A percentile compares a stretch with the other conserved stretches of the same genome.
phyloP scores from a whole-genome alignment of 2,888 invertebrate species.

The Fragum whitleyi region DNA sequence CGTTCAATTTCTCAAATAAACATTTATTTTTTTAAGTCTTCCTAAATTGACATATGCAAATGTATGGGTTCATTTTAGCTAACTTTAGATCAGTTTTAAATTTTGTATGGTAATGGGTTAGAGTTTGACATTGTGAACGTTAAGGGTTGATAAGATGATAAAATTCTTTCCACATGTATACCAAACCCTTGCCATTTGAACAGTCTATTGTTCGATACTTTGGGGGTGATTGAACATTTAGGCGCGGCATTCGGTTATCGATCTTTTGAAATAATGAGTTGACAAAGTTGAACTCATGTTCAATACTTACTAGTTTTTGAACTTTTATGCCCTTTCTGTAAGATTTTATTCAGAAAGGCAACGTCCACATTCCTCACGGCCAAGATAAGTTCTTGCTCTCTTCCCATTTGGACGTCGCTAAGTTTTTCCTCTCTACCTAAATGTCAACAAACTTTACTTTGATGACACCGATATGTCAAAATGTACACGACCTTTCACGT shows the following conservation, averaged over 20 bases:
- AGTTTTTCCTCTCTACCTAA: background rate
- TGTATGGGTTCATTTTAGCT: too few relatives aligned
- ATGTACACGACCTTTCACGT: conserved; percentile 13
- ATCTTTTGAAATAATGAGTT: background rate
- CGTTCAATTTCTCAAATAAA: too few relatives aligned
- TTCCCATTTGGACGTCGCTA: conserved; percentile 71
- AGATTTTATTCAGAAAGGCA: conserved; percentile 67
- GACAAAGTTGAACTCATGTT: background rate
- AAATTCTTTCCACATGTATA: conserved; percentile 1
- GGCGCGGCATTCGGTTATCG: conserved; percentile 4
- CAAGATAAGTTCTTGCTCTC: conserved; percentile 78
- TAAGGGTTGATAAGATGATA: background rate
- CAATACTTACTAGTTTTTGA: conserved; percentile 60
- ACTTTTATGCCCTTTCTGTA: conserved; percentile 68
- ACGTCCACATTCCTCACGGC: conserved; percentile 78
- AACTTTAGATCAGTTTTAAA: too few relatives aligned
- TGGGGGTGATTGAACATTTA: conserved; percentile 11
- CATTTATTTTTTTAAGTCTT: too few relatives aligned
- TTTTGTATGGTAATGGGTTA: background rate
- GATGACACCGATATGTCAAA: conserved; percentile 14
- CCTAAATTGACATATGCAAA: too few relatives aligned
- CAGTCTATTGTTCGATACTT: conserved; percentile 5
- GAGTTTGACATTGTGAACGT: background rate
- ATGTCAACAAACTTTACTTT: conserved; percentile 21
- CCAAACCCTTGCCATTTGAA: background rate